Evolutionary conservation across 2,888 invertebrate species (phyloP).

Genomic region (Drosophila picticornis): DNA sequence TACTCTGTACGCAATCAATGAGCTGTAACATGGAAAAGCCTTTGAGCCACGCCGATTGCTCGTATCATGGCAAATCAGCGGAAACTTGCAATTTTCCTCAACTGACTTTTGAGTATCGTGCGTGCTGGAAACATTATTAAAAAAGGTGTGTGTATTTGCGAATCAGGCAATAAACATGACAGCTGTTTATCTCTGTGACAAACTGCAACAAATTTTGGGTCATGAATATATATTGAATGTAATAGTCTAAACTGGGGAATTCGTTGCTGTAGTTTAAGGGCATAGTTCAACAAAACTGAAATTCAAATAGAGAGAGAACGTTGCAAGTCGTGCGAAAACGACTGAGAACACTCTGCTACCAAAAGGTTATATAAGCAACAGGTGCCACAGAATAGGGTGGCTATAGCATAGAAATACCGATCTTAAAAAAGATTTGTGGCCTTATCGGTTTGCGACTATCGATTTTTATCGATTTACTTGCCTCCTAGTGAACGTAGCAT

Average conservation of each 20-base stretch:
- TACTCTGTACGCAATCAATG: constrained; percentile 57
- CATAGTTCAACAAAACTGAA: constrained; percentile 7
- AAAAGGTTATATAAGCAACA: background rate
- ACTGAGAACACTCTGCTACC: background rate
- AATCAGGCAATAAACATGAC: constrained; percentile 20
- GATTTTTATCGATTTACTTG: too few relatives aligned
- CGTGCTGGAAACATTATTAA: constrained; percentile 13
- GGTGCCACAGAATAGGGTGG: background rate
- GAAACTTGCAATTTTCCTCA: constrained; percentile 57
- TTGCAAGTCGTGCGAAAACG: background rate
- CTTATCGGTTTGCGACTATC: too few relatives aligned
- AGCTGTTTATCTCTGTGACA: constrained; percentile 51
- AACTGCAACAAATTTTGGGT: constrained; percentile 44
- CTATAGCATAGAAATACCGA: background rate
- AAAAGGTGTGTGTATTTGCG: constrained; percentile 15
- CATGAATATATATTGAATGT: constrained; percentile 30
- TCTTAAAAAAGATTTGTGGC: background rate
- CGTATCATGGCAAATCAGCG: constrained; percentile 56
- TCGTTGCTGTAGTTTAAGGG: background rate
- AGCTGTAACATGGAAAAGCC: constrained; percentile 70
- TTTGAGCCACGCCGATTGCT: constrained; percentile 65
- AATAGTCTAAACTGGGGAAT: background rate
- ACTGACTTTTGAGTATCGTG: constrained; percentile 22
- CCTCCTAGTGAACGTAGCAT: too few relatives aligned
- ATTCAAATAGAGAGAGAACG: background rate